Conservation (phyloP, 1,140 invertebrate genomes). For the Heliconius melpomene region DNA sequence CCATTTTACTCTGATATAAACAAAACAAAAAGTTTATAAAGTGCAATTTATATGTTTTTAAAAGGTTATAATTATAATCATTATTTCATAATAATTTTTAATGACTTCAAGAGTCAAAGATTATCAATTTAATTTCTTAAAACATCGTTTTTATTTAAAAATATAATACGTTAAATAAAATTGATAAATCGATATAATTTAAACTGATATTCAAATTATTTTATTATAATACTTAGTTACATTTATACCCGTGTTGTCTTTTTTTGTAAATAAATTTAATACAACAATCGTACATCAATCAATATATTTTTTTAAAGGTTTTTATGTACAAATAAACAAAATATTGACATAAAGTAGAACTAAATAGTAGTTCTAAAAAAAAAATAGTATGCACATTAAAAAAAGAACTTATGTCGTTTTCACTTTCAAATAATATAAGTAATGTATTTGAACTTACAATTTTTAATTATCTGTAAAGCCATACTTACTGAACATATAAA, state of each 20-base stretch:
- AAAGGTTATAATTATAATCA: too few relatives aligned
- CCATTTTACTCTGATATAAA: constrained; percentile 41
- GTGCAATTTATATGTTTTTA: not conserved
- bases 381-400: not conserved
- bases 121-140: not conserved
- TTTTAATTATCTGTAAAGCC: too few relatives aligned
- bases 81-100: too few relatives aligned
- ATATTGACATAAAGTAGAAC: too few relatives aligned
- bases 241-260: constrained; percentile 1
- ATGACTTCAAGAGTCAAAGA: too few relatives aligned
- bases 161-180: not conserved
- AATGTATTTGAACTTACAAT: too few relatives aligned
- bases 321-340: too few relatives aligned
- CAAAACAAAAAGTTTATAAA: not conserved
- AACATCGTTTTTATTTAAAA: not conserved
- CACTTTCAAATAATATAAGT: too few relatives aligned
- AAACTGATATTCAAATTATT: not conserved
- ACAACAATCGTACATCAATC: too few relatives aligned
- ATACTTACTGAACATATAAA: not conserved
- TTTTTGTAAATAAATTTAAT: not conserved
- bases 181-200: not conserved
- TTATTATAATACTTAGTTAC: not conserved
- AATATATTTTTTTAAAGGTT: too few relatives aligned
- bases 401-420: too few relatives aligned
- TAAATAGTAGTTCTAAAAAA: too few relatives aligned